These are phyloP conservation scores for Tolmerus cingulatus DNA, from an alignment of 2,888 invertebrate genomes.

Conservation along the genomic window DNA sequence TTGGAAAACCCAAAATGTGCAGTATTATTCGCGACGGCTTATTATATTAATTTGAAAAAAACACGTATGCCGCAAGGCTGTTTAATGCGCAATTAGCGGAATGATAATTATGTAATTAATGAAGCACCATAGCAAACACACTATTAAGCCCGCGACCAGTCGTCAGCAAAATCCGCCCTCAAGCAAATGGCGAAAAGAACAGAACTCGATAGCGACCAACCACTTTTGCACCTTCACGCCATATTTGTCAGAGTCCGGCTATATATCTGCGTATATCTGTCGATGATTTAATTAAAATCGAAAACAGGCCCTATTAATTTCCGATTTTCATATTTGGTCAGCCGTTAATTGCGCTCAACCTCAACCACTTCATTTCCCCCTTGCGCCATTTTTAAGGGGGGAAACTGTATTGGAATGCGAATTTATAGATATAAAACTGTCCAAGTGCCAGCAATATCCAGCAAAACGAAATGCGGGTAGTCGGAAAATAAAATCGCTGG, in stretches of 20 bases:
- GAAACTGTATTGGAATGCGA: not conserved
- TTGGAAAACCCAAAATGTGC: not conserved
- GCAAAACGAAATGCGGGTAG: not conserved
- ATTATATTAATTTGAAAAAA: not conserved
- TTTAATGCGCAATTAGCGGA: not conserved
- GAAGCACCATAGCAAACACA: not conserved
- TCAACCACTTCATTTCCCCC: not conserved
- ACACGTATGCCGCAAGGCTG: not conserved
- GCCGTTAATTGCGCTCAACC: not conserved
- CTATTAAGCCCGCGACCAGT: not conserved
- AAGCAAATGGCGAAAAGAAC: not conserved
- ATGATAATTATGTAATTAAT: not conserved
- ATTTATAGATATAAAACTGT: not conserved
- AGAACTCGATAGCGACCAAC: not conserved
- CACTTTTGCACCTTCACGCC: not conserved
- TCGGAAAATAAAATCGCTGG: not conserved
- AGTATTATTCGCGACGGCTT: not conserved
- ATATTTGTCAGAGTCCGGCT: not conserved
- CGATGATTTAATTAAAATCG: slow-evolving; percentile 10
- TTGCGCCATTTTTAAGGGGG: not conserved
- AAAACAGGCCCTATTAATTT: not conserved
- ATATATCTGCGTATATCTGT: not conserved
- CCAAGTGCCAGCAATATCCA: not conserved
- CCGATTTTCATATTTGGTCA: not conserved
- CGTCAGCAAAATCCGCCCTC: not conserved